Percentiles rank a stretch among this genome's conserved stretches.
phyloP scores from a whole-genome alignment of 1,140 invertebrate genomes.

The Neelides sp. region DNA sequence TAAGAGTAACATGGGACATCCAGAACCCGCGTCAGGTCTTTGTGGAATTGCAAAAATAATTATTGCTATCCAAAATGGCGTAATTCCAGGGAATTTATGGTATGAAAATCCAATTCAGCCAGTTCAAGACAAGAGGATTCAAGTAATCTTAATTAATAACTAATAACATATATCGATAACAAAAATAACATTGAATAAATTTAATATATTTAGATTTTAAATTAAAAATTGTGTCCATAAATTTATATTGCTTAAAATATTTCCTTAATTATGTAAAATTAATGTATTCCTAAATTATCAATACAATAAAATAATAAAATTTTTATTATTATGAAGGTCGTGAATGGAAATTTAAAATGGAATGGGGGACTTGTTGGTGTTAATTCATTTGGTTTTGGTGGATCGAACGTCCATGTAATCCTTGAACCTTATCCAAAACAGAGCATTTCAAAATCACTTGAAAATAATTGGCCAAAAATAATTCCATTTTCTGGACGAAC shows the following conservation, averaged over 20 bases:
- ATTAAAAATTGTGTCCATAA: neutral
- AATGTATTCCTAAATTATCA: neutral
- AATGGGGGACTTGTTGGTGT: no score
- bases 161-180: no score
- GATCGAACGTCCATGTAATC: conserved; percentile 20
- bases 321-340: no score
- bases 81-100: neutral
- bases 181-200: no score
- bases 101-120: neutral
- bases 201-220: no score
- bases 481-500: conserved; percentile 70
- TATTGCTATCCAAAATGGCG: neutral
- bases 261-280: neutral
- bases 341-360: no score
- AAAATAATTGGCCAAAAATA: conserved; percentile 52
- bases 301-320: no score
- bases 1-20: conserved; percentile 49
- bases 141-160: no score
- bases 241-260: neutral
- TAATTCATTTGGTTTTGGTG: conserved; percentile 22
- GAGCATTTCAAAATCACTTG: conserved; percentile 22
- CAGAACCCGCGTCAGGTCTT: conserved; percentile 39
- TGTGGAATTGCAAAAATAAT: conserved; percentile 8
- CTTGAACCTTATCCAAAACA: conserved; percentile 7
- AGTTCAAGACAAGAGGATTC: no score